Conservation (phyloP, 2,888 invertebrate genomes). For the Anoncus sp. region DNA sequence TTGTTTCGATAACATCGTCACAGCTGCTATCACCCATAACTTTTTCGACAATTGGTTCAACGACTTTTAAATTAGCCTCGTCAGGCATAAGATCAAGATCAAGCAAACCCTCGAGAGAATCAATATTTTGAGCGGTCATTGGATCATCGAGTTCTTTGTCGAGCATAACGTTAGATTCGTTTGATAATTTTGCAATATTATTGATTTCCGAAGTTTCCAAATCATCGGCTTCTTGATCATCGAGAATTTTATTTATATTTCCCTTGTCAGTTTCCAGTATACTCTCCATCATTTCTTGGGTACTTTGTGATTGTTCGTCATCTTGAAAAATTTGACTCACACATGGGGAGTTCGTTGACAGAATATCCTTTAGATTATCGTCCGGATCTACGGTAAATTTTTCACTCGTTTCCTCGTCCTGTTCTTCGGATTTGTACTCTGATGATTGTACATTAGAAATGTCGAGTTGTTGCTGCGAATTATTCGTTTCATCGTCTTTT, state of each 20-base stretch:
- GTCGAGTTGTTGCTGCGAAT: constrained; percentile 34
- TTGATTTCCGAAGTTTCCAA: constrained; percentile 51
- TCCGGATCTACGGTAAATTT: constrained; percentile 35
- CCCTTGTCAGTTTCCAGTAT: constrained; percentile 64
- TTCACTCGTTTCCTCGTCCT: constrained; percentile 22
- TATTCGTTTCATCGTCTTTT: constrained; percentile 39
- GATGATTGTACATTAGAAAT: constrained; percentile 20
- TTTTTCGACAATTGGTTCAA: constrained; percentile 54
- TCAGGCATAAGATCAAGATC: constrained; percentile 70
- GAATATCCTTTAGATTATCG: constrained; percentile 57
- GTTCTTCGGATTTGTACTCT: constrained; percentile 38
- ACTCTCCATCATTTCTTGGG: constrained; percentile 68
- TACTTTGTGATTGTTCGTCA: constrained; percentile 66
- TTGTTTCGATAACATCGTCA: constrained; percentile 58
- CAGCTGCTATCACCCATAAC: constrained; percentile 33
- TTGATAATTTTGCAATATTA: constrained; percentile 61
- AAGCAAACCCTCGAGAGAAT: constrained; percentile 70
- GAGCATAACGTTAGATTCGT: constrained; percentile 64
- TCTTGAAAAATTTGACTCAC: constrained; percentile 67
- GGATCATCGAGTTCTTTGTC: constrained; percentile 68
- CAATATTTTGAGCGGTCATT: constrained; percentile 66
- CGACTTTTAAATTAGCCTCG: constrained; percentile 50
- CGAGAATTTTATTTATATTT: constrained; percentile 69
- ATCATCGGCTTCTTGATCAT: constrained; percentile 62
- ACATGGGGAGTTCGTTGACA: constrained; percentile 52